Base-by-base conservation (phyloP, 2,797 vertebrate genomes). In the Amniataba percoides region DNA sequence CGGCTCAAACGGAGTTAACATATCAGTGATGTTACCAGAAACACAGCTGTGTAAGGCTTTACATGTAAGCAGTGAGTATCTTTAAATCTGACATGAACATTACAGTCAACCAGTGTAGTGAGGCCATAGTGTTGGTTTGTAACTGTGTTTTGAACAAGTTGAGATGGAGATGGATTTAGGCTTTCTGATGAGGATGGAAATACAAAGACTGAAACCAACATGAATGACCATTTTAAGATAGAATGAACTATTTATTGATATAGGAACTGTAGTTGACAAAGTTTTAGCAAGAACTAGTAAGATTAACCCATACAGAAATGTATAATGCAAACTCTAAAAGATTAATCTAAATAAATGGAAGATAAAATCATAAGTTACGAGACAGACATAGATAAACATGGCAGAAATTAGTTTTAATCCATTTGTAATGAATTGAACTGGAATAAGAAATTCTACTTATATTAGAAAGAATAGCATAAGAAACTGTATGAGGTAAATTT, bases 61-160 rank as follows among this genome's bases (percentile, higher is more conserved):
- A 31, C 18, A 31, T 55, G 10, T 65, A 61, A 79, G 25, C 58
- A 68, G 21, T 12, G 13, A 23, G 48, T n/a, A 34, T 27, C 7
- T 69, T 36, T 53, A 16, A 55, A 48, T 56, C 18, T 63, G n/a
- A 15, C 3, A 12, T 13, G 2, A 39, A 53, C 18, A n/a, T 59
- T 8, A 40, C 16, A 31, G 25, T 49, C 7, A 45, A 25, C 5
- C 18, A 25, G 31, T 43, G 45, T 16, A 39, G 55, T 23, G 39
- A 67, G 43, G 42, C 52, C 64, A 36, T 36, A 0, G 7, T 5
- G 15, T 25, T 8, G 4, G 39, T 34, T 12, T 27, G 4, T 6
- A 63, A 40, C 46, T 48, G 56, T 53, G 16, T 68, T 68, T 48
- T 46, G 14, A 61, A 61, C 25, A 25, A 63, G 25, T 5, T 42